A percentile compares a stretch with the other conserved stretches of the same genome.
These are phyloP conservation scores for Synanthedon andrenaeformis DNA, from an alignment of 2,888 invertebrate species.

Conservation along the genomic window DNA sequence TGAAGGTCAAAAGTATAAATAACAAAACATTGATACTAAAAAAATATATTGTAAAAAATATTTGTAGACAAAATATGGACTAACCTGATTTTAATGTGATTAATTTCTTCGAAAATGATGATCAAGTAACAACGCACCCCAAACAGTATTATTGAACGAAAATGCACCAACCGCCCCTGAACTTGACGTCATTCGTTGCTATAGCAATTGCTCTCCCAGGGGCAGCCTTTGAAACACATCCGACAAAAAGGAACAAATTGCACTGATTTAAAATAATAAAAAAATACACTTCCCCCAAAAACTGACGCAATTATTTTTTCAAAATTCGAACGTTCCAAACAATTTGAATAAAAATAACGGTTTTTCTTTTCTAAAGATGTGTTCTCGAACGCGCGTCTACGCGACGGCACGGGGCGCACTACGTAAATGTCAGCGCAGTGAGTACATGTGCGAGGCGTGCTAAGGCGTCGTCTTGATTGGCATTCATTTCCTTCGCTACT, in stretches of 20 bases:
- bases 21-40: too few relatives aligned
- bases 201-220: conserved; percentile 51
- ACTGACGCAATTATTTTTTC: conserved; percentile 12
- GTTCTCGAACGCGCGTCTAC: conserved; percentile 40
- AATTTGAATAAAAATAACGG: conserved; percentile 5
- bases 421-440: conserved; percentile 64
- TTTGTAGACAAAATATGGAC: too few relatives aligned
- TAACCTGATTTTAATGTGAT: too few relatives aligned
- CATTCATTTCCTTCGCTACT: conserved; percentile 24
- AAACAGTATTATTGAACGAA: conserved; percentile 53
- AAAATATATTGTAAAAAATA: too few relatives aligned
- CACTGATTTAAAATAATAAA: conserved; percentile 5
- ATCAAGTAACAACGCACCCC: conserved; percentile 7
- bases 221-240: conserved; percentile 20
- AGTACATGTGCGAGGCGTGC: conserved; percentile 61
- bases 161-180: conserved; percentile 66
- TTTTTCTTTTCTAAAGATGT: conserved; percentile 12
- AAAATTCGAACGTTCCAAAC: conserved; percentile 9
- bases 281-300: conserved; percentile 20
- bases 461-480: conserved; percentile 34
- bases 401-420: conserved; percentile 60
- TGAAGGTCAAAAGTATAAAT: too few relatives aligned
- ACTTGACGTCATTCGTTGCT: conserved; percentile 64
- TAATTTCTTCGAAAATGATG: too few relatives aligned
- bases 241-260: conserved; percentile 17